Percentiles rank a stretch among this genome's conserved stretches.
phyloP scores from a whole-genome alignment of 2,888 invertebrate species.

The Sinotaia quadrata region DNA sequence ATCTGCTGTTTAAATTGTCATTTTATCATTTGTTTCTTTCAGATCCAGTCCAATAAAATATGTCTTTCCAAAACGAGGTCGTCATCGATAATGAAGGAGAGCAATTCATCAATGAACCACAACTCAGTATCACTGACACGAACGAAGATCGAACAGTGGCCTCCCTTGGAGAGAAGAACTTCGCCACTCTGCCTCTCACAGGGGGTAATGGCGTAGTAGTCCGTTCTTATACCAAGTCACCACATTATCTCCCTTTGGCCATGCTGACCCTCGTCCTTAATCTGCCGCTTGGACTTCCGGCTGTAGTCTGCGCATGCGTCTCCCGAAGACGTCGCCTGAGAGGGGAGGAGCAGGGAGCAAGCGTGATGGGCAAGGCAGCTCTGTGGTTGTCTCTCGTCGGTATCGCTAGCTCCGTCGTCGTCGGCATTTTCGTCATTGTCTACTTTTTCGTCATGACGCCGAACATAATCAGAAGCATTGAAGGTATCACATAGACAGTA shows the following conservation, averaged over 20 bases:
- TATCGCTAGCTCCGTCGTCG: constrained; percentile 35
- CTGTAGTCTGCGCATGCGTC: constrained; percentile 35
- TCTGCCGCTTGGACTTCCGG: constrained; percentile 35
- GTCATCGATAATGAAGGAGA: neutral
- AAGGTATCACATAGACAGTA: constrained; percentile 22
- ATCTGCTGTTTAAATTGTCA: neutral
- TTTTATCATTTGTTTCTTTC: neutral
- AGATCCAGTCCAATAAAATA: constrained; percentile 1
- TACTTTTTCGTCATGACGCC: constrained; percentile 41
- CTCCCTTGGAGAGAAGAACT: constrained; percentile 28
- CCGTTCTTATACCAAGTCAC: constrained; percentile 36
- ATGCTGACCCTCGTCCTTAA: constrained; percentile 36
- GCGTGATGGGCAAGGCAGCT: constrained; percentile 26
- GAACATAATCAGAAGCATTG: constrained; percentile 36
- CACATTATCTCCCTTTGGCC: constrained; percentile 42
- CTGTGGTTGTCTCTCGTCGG: constrained; percentile 40
- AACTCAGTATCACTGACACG: constrained; percentile 15
- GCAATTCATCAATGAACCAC: constrained; percentile 9
- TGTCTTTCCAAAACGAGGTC: constrained; percentile 8
- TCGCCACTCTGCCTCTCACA: constrained; percentile 37
- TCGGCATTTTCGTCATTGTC: constrained; percentile 38
- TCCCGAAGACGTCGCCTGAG: constrained; percentile 27
- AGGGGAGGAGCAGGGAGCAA: constrained; percentile 27
- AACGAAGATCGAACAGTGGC: constrained; percentile 16
- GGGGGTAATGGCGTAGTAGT: constrained; percentile 35